phyloP scores from a whole-genome alignment of 1,140 invertebrate species.

The Polypedilum vanderplanki region DNA sequence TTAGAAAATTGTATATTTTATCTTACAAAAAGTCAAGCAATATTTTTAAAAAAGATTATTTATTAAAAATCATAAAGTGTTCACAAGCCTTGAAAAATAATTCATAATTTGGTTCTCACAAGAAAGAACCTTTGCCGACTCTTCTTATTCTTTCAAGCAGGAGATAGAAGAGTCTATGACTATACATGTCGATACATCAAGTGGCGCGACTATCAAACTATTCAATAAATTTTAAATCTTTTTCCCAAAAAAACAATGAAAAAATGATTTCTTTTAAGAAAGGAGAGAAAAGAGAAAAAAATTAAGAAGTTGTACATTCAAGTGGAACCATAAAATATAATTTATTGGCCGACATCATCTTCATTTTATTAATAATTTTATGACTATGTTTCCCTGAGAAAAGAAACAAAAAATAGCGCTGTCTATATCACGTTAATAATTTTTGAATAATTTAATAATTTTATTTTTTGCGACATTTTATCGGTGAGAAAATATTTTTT shows the following conservation, averaged over 20 bases:
- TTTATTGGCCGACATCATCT: conserved; percentile 26
- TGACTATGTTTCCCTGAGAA: conserved; percentile 17
- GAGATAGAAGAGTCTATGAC: too few species aligned
- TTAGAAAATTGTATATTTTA: too few species aligned
- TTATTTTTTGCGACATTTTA: conserved; percentile 9
- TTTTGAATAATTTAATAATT: neutral
- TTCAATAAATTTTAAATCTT: neutral
- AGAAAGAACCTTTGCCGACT: too few species aligned
- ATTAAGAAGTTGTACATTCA: conserved; percentile 20
- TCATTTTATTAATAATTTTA: conserved; percentile 28
- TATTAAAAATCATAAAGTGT: too few species aligned
- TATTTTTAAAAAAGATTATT: too few species aligned
- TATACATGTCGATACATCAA: neutral
- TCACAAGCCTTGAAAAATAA: too few species aligned
- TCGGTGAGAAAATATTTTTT: neutral
- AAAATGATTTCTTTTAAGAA: neutral
- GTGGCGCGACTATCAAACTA: conserved; percentile 15
- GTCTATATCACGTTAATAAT: neutral
- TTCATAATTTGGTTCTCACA: too few species aligned
- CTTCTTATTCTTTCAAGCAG: too few species aligned
- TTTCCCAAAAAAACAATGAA: neutral
- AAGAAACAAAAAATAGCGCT: neutral
- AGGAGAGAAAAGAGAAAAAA: neutral
- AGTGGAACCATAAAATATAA: conserved; percentile 18
- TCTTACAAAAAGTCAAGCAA: too few species aligned